Evolutionary conservation across 2,113 vertebrate species (phyloP).

Genomic region (Paracanthobrama guichenoti): DNA sequence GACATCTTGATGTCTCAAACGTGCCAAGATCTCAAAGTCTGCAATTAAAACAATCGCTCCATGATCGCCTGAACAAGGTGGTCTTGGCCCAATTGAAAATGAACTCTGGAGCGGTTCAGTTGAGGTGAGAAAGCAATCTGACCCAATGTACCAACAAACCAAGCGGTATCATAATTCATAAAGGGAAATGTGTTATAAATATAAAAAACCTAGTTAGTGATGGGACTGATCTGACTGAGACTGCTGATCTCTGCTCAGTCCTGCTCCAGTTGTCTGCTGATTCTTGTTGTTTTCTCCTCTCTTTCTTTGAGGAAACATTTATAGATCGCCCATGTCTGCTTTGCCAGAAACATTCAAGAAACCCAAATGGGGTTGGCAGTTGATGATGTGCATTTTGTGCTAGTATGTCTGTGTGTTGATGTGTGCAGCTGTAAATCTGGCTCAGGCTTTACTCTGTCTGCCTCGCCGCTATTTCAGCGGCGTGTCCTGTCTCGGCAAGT

Average conservation of each 20-base stretch:
- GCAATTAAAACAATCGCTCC: neutral
- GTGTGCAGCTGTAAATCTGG: conserved; percentile 31
- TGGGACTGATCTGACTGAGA: no score
- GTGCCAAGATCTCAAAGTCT: neutral
- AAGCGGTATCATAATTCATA: no score
- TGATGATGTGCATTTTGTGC: conserved; percentile 15
- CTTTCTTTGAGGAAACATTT: conserved; percentile 26
- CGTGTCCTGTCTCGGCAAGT: conserved; percentile 48
- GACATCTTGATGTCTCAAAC: neutral
- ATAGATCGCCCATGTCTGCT: neutral
- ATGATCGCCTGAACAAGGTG: no score
- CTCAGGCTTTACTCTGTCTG: conserved; percentile 34
- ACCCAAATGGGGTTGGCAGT: conserved; percentile 21
- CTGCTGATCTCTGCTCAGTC: neutral
- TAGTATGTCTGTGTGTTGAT: conserved; percentile 16
- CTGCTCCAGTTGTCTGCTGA: neutral
- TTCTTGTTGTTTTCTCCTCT: conserved; percentile 10
- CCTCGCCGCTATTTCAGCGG: conserved; percentile 37
- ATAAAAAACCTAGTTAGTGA: no score
- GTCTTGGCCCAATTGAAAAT: no score
- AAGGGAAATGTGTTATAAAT: no score
- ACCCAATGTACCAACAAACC: no score
- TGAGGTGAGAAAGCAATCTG: no score
- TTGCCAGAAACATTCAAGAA: conserved; percentile 21
- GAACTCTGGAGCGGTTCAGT: no score